Evolutionary conservation across 2,888 invertebrate genomes (phyloP).

Genomic region (Protula sp.): DNA sequence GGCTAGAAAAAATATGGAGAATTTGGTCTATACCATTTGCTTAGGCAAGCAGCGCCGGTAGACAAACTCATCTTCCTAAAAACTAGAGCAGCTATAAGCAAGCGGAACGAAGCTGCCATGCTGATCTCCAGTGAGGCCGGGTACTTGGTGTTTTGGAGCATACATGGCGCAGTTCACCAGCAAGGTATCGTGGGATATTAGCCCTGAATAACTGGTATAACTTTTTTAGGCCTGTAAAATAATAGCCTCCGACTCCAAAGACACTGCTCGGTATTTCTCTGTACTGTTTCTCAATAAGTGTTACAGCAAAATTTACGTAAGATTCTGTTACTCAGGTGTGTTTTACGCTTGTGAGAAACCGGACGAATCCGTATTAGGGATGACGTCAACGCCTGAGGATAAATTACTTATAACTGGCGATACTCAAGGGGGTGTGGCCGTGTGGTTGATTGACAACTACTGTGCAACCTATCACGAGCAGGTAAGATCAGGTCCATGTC

Average conservation of each 20-base stretch:
- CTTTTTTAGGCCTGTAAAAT: too few relatives aligned
- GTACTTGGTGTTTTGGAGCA: slow-evolving; percentile 47
- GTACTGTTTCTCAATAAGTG: too few relatives aligned
- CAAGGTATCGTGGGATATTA: too few relatives aligned
- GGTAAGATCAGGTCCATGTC: too few relatives aligned
- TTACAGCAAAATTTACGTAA: too few relatives aligned
- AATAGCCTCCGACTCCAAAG: too few relatives aligned
- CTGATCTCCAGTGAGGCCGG: slow-evolving; percentile 52
- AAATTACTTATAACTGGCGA: slow-evolving; percentile 44
- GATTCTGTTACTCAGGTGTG: too few relatives aligned
- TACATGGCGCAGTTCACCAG: slow-evolving; percentile 37
- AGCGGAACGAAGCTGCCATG: slow-evolving; percentile 38
- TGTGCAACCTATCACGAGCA: too few relatives aligned
- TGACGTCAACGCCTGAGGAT: slow-evolving; percentile 38
- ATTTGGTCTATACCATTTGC: too few relatives aligned
- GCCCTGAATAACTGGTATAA: too few relatives aligned
- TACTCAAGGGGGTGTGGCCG: slow-evolving; percentile 40
- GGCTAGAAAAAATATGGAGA: too few relatives aligned
- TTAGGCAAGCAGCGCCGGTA: slow-evolving; percentile 43
- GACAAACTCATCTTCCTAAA: slow-evolving; percentile 49
- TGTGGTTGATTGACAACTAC: slow-evolving; percentile 46
- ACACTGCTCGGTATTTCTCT: too few relatives aligned
- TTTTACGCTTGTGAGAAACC: slow-evolving; percentile 40
- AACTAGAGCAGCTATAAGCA: slow-evolving; percentile 28
- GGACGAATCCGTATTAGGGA: slow-evolving; percentile 46